These are phyloP conservation scores for Antechinus stuartii DNA, from an alignment of 2,113 vertebrate species.

Conservation along the genomic window DNA sequence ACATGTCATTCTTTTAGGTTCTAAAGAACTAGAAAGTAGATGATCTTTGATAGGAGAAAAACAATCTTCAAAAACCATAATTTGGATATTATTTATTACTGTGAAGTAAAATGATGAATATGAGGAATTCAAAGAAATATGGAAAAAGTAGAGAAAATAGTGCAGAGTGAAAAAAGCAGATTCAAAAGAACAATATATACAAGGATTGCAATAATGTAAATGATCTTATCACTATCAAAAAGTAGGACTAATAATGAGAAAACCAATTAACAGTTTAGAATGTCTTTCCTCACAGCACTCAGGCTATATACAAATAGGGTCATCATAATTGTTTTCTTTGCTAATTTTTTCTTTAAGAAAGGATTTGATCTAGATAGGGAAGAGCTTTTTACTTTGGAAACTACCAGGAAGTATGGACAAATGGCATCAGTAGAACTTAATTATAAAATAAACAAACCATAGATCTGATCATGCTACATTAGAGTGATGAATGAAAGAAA, in stretches of 20 bases:
- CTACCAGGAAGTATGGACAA: neutral
- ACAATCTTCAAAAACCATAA: neutral
- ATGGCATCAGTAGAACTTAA: neutral
- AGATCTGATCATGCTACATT: neutral
- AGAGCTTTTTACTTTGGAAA: neutral
- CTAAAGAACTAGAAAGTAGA: neutral
- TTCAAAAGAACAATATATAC: neutral
- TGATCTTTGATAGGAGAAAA: neutral
- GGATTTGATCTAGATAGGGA: neutral
- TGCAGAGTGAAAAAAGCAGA: neutral
- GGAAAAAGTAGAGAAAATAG: neutral
- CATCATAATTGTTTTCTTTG: neutral
- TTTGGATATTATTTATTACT: neutral
- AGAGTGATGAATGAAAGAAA: neutral
- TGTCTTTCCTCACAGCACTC: neutral
- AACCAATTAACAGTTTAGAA: neutral
- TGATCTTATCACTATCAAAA: neutral
- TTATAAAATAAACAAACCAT: neutral
- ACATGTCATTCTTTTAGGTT: neutral
- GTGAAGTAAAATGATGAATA: neutral
- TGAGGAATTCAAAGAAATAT: neutral
- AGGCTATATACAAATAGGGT: neutral
- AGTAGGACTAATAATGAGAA: neutral
- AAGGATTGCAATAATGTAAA: neutral
- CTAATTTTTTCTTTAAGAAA: neutral